Evolutionary conservation across 2,888 invertebrate genomes (phyloP).

Genomic region (Adelognathus sp.): DNA sequence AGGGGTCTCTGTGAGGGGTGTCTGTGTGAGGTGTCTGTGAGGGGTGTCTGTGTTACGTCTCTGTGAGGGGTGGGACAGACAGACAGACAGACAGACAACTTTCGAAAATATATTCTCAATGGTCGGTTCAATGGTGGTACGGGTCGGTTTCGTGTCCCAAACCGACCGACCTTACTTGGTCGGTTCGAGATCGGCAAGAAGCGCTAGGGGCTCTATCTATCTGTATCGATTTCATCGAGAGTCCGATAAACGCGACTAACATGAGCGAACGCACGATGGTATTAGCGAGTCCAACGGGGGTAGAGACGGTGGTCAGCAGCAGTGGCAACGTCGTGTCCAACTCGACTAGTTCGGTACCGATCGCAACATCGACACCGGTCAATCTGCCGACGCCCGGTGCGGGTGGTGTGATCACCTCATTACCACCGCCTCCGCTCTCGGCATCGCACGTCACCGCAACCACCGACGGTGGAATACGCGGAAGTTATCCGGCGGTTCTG

Average conservation of each 20-base stretch:
- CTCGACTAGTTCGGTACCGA: slow-evolving; percentile 75
- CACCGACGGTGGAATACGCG: slow-evolving; percentile 60
- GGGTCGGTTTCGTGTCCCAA: too few relatives aligned
- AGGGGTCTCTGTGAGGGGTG: too few relatives aligned
- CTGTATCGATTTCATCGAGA: not conserved
- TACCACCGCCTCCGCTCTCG: slow-evolving; percentile 54
- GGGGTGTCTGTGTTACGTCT: too few relatives aligned
- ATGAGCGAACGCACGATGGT: slow-evolving; percentile 18
- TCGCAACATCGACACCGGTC: slow-evolving; percentile 77
- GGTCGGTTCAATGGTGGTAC: too few relatives aligned
- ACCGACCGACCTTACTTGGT: too few relatives aligned
- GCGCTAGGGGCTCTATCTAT: too few relatives aligned
- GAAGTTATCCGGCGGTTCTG: slow-evolving; percentile 89
- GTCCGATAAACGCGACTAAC: slow-evolving; percentile 38
- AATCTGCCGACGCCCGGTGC: slow-evolving; percentile 81
- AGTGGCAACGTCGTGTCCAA: slow-evolving; percentile 79
- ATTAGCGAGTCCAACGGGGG: slow-evolving; percentile 72
- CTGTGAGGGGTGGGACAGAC: too few relatives aligned
- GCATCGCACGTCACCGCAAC: slow-evolving; percentile 43
- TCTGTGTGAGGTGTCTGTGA: too few relatives aligned
- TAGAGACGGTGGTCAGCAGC: slow-evolving; percentile 67
- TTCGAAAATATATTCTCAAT: too few relatives aligned
- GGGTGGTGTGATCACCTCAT: slow-evolving; percentile 33
- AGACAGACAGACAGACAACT: too few relatives aligned
- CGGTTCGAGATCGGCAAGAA: too few relatives aligned